Evolutionary conservation across 2,113 vertebrate genomes (phyloP), one percentile per base, ranked within the genome.

Genomic region (Labeo rohita): DNA sequence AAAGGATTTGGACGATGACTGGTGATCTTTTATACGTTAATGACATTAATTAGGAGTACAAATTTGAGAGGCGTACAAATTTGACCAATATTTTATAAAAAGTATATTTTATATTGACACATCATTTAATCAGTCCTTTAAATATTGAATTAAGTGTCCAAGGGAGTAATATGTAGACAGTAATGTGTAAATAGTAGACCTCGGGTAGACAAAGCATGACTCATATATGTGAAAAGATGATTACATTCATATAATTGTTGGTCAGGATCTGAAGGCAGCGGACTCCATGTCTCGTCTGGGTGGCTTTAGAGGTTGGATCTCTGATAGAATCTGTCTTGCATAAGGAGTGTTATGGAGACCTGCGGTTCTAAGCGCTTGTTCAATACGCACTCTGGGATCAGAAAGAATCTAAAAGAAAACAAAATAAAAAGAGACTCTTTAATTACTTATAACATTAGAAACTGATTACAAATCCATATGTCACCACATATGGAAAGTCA

Each of bases 281-380:
- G 97, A 98, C 81, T 95, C 92, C 84, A 91, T 96, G 84, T 98
- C 97, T 85, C 93, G 95, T 86, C 98, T 95, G 39, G 97, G 96
- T 18, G 94, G 96, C 92, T 94, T 98, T 0, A 43, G 92, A 1
- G 98, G 97, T 23, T 83, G 92, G 52, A 99, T 93, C 84, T 93
- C 94, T 36, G 96, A 94, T 52, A 99, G 89, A 49, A 97, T 88
- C 75, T 96, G 93, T 91, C 93, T 95, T 56, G 96, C 97, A 18
- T 99, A 99, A 47, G 65, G 91, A 8, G 95, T 95, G 84, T 94
- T 92, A 72, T 98, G 97, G 90, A 99, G 95, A 77, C 97, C 97
- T 34, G 96, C 97, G 86, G 96, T 94, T 72, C 97, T 94, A 43
- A 99, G 96, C 2, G 97, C 97, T 61, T 96, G 93, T 88, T 99